Evolutionary conservation across 2,888 invertebrate species (phyloP).

Genomic region (Schrankia costaestrigalis): DNA sequence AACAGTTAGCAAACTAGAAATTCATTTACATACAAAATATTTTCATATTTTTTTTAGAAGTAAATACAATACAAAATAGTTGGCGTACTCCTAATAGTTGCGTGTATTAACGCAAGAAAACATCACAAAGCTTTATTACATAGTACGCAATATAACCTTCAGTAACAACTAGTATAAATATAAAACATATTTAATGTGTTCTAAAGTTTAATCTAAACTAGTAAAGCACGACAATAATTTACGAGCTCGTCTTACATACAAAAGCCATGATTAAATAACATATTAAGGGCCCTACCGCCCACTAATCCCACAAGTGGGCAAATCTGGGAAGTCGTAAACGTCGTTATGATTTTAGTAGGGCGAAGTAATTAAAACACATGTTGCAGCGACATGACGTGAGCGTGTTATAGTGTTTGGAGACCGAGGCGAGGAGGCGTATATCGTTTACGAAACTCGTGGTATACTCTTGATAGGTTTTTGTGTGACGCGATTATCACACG

Average conservation of each 20-base stretch:
- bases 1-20: too few relatives aligned
- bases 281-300: constrained; percentile 7
- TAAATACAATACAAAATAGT: too few relatives aligned
- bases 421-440: too few relatives aligned
- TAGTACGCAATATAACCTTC: too few relatives aligned
- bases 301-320: constrained; percentile 28
- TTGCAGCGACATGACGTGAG: constrained; percentile 16
- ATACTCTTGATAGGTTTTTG: too few relatives aligned
- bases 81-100: too few relatives aligned
- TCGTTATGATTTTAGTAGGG: constrained; percentile 12
- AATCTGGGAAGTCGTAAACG: constrained; percentile 27
- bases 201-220: constrained; percentile 3
- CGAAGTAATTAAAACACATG: neutral
- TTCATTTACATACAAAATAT: too few relatives aligned
- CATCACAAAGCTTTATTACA: too few relatives aligned
- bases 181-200: neutral
- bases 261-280: constrained; percentile 5
- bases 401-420: constrained; percentile 12
- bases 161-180: too few relatives aligned
- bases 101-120: too few relatives aligned
- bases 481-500: too few relatives aligned
- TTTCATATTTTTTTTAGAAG: neutral
- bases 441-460: too few relatives aligned
- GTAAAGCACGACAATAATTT: constrained; percentile 6
- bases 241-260: constrained; percentile 2